phyloP scores from a whole-genome alignment of 2,888 invertebrate genomes.

The Cataglyphis rosenhaueri region DNA sequence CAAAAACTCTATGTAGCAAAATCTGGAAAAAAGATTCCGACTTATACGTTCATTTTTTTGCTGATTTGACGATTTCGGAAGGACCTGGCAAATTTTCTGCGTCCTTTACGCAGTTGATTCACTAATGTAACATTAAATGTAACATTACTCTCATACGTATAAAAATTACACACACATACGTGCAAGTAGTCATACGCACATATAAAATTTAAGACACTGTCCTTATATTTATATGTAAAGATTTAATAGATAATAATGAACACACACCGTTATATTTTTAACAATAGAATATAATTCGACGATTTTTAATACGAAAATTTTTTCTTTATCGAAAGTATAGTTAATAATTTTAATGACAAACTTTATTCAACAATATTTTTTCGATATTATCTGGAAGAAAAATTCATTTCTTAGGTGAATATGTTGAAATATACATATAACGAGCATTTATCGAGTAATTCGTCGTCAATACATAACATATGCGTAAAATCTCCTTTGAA shows the following conservation, averaged over 20 bases:
- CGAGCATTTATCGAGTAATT: not conserved
- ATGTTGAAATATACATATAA: not conserved
- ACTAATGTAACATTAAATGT: not conserved
- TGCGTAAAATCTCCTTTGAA: not conserved
- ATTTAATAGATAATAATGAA: not conserved
- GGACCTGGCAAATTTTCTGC: constrained; percentile 52
- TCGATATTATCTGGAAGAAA: not conserved
- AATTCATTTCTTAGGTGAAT: not conserved
- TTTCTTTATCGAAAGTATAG: not conserved
- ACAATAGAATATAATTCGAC: not conserved
- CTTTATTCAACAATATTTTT: not conserved
- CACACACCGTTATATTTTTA: not conserved
- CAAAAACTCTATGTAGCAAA: constrained; percentile 18
- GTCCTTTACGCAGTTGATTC: constrained; percentile 14
- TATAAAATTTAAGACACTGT: not conserved
- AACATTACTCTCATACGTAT: not conserved
- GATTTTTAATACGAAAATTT: not conserved
- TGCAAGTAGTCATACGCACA: not conserved
- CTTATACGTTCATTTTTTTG: constrained; percentile 53
- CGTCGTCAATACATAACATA: not conserved
- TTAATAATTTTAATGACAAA: not conserved
- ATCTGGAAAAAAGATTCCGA: constrained; percentile 12
- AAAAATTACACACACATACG: not conserved
- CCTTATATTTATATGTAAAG: not conserved
- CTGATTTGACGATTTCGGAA: constrained; percentile 68